A percentile compares a stretch with the other conserved stretches of the same genome.
Conservation (phyloP, 2,888 invertebrate genomes). For the Calephelis perditalis region DNA sequence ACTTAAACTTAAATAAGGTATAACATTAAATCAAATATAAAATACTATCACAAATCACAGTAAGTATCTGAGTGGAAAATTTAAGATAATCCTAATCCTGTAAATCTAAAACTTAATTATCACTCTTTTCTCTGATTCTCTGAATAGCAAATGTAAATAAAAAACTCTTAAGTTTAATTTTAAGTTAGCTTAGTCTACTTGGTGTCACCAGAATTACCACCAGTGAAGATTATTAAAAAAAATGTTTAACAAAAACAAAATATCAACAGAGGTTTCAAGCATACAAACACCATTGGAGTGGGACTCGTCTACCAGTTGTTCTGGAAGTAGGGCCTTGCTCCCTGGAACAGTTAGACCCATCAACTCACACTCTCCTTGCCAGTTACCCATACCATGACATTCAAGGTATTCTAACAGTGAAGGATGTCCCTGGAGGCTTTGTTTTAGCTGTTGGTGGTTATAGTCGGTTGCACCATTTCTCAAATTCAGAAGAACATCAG, state of each 20-base stretch:
- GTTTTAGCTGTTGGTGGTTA: slow-evolving; percentile 95
- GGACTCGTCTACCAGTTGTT: slow-evolving; percentile 90
- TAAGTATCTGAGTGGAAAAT: too few relatives aligned
- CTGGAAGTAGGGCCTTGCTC: slow-evolving; percentile 96
- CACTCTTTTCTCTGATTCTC: too few relatives aligned
- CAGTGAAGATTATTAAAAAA: slow-evolving; percentile 3
- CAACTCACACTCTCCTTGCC: slow-evolving; percentile 88
- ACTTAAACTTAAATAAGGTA: too few relatives aligned
- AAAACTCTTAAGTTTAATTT: too few relatives aligned
- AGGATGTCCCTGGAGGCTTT: slow-evolving; percentile 95
- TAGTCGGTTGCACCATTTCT: slow-evolving; percentile 94
- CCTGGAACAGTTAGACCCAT: slow-evolving; percentile 93
- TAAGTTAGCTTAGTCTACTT: too few relatives aligned
- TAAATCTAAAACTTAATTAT: too few relatives aligned
- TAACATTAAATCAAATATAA: too few relatives aligned
- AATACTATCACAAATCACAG: too few relatives aligned
- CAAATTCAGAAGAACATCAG: slow-evolving; percentile 87
- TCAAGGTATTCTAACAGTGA: slow-evolving; percentile 80
- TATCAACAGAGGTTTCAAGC: slow-evolving; percentile 86
- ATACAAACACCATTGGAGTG: slow-evolving; percentile 98
- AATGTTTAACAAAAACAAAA: not conserved
- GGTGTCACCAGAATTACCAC: too few relatives aligned
- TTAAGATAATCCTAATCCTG: too few relatives aligned
- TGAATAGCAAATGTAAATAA: too few relatives aligned
- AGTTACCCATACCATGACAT: slow-evolving; percentile 68